phyloP scores from a whole-genome alignment of 1,140 invertebrate genomes.

The Micrasema longulum region DNA sequence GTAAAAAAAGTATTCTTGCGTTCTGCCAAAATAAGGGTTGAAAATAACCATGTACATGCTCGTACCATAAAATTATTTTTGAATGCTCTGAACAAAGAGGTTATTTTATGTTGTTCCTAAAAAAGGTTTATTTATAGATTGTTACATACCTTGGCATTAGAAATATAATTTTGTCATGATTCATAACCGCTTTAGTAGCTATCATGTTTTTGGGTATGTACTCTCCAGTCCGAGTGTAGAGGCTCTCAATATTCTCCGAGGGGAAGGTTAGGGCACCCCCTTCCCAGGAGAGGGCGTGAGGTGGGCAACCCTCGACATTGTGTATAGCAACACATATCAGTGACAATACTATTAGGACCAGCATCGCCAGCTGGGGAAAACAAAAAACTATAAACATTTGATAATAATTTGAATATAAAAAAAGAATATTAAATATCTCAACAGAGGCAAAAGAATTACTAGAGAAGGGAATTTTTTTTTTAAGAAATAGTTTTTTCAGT shows the following conservation, averaged over 20 bases:
- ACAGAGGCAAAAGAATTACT: no score
- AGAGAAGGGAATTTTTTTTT: no score
- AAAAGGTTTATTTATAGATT: background rate
- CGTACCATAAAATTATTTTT: no score
- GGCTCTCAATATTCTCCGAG: constrained; percentile 37
- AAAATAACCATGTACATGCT: no score
- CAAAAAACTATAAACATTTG: no score
- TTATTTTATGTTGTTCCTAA: no score
- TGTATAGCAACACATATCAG: background rate
- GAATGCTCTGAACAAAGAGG: no score
- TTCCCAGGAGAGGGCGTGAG: constrained; percentile 36
- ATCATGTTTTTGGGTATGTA: constrained; percentile 72
- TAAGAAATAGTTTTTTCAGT: no score
- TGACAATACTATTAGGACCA: background rate
- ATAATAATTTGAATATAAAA: no score
- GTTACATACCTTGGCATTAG: constrained; percentile 44
- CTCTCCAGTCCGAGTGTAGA: constrained; percentile 64
- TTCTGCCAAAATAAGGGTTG: no score
- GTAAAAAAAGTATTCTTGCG: no score
- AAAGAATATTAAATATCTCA: no score
- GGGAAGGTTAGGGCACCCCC: constrained; percentile 42
- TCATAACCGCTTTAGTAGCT: constrained; percentile 69
- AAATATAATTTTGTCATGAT: constrained; percentile 68
- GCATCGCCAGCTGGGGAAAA: background rate
- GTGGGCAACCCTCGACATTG: background rate